These are phyloP conservation scores for Rhea pennata DNA, from an alignment of 2,113 vertebrate genomes.

Conservation along the genomic window DNA sequence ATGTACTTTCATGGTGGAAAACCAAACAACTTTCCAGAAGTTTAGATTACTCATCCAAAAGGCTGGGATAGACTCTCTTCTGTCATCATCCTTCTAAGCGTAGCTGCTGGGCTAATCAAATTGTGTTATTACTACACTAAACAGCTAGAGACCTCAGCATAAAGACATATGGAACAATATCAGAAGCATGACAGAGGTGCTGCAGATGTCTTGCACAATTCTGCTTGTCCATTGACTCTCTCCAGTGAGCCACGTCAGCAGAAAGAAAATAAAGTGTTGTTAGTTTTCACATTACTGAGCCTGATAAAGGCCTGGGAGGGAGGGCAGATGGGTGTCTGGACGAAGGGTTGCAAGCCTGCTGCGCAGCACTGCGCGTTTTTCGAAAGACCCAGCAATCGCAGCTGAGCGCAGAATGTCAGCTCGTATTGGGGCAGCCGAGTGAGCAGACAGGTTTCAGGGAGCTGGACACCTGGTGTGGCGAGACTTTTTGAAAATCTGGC, in stretches of 20 bases:
- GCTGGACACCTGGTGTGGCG: not conserved
- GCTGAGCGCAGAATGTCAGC: not conserved
- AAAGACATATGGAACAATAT: not conserved
- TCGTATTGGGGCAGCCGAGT: not conserved
- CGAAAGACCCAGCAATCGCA: not conserved
- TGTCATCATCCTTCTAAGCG: not conserved
- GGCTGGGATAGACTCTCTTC: not conserved
- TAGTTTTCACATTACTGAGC: not conserved
- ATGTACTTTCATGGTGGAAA: not conserved
- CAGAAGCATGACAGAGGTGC: not conserved
- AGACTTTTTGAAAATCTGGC: not conserved
- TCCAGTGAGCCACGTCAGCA: not conserved
- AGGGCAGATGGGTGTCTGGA: not conserved
- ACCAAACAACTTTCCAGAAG: constrained; percentile 19
- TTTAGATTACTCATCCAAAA: not conserved
- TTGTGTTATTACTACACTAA: not conserved
- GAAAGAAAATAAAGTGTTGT: not conserved
- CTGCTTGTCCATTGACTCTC: not conserved
- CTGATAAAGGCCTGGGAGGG: not conserved
- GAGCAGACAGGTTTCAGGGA: not conserved
- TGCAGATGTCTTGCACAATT: not conserved
- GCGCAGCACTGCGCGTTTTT: not conserved
- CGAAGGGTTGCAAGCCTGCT: not conserved
- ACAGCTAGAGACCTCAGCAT: not conserved
- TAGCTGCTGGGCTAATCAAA: not conserved